phyloP scores from a whole-genome alignment of 2,797 vertebrate species.

The Lithobates pipiens region DNA sequence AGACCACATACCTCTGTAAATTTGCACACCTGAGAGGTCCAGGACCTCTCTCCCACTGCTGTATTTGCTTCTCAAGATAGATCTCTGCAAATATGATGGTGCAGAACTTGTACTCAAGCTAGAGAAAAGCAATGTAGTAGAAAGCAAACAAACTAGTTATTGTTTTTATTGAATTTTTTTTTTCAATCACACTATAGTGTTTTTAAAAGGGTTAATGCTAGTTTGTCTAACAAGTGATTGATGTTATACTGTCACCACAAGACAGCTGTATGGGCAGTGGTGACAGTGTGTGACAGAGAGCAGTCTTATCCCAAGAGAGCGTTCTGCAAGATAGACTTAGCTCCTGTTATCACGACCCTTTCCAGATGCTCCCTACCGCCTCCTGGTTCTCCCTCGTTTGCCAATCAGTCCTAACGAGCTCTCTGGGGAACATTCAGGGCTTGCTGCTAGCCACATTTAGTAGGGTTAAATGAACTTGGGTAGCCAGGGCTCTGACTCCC shows the following conservation, averaged over 20 bases:
- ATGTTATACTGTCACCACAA: conserved; percentile 71
- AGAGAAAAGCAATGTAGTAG: too few relatives aligned
- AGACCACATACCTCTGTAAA: too few relatives aligned
- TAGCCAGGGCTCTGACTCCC: conserved; percentile 48
- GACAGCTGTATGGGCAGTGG: conserved; percentile 88
- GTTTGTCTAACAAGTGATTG: conserved; percentile 42
- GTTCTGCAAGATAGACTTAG: conserved; percentile 58
- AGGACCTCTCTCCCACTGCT: too few relatives aligned
- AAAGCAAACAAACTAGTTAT: too few relatives aligned
- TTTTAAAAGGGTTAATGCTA: conserved; percentile 27
- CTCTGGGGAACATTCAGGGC: conserved; percentile 93
- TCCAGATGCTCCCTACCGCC: conserved; percentile 92
- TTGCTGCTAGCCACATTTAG: conserved; percentile 94
- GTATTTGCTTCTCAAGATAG: too few relatives aligned
- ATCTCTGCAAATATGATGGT: too few relatives aligned
- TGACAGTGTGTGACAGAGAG: conserved; percentile 92
- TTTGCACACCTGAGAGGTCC: too few relatives aligned
- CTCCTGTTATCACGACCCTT: conserved; percentile 55
- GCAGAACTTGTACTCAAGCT: too few relatives aligned
- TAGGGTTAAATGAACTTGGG: conserved; percentile 92
- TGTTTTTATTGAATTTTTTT: not conserved
- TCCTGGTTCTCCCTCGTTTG: conserved; percentile 97
- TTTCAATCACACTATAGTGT: not conserved
- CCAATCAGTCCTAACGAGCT: conserved; percentile 99
- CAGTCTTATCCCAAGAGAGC: conserved; percentile 72